Base-by-base conservation (phyloP, 2,797 vertebrate species). In the Chrosomus eos region DNA sequence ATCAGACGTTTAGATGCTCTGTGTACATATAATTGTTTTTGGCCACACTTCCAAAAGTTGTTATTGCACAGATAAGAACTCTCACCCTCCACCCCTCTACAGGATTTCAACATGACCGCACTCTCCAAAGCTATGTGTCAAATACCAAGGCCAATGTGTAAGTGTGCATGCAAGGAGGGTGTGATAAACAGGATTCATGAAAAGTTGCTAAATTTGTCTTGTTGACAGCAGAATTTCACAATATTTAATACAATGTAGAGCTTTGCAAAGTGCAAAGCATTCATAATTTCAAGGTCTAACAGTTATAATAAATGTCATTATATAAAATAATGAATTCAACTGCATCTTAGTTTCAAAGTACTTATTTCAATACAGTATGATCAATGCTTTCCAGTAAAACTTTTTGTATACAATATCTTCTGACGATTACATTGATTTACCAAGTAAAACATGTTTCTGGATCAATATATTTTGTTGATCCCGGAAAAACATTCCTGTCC, bases 1-100 rank as follows among this genome's bases (percentile, higher is more conserved):
- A 94, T 94, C 92, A 94, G 89, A 90, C 93, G 89, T 90, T 93
- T 89, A 92, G 90, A 93, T 92, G 90, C 92, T 89, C 87, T 90
- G 81, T 74, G 84, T 68, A 76, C 84, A 91, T 87, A 81, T 71
- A 90, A 91, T 91, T 94, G 90, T 92, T 93, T 92, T 93, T 95
- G 93, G 93, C 89, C 85, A 73, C 80, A 81, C 31, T 82, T 90
- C 89, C 83, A 91, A 89, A 92, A 91, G 90, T 90, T 93, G 93
- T 84, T 90, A 83, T 70, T 89, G 31, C 66, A 79, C 92, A 95
- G 94, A 95, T 94, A 91, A 90, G 90, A 86, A 81, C 23, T 90
- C 90, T 92, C 90, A 89, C 86, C 92, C 80, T 89, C 86, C 89
- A 81, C 68, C 83, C 76, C 67, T 48, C 16, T 43, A 8, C 67